Evolutionary conservation across 2,113 vertebrate species (phyloP).

Genomic region (Agapornis roseicollis): DNA sequence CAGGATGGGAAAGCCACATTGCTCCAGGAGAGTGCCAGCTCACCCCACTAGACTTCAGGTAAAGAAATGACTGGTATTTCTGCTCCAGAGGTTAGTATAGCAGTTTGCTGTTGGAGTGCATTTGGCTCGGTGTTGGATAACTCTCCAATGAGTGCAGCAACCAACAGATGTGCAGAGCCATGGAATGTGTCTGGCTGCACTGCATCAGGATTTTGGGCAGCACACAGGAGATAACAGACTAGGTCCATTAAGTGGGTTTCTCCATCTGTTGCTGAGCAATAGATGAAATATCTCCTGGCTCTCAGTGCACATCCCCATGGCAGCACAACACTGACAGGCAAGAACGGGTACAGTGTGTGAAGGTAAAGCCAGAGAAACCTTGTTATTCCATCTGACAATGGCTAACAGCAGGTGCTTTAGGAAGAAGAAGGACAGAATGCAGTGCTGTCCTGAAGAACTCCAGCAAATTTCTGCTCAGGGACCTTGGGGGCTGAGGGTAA

Average conservation of each 20-base stretch:
- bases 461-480: neutral
- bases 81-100: neutral
- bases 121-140: neutral
- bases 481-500: neutral
- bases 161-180: neutral
- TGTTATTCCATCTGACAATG: neutral
- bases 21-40: neutral
- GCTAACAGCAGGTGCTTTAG: neutral
- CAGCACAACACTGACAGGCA: neutral
- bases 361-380: neutral
- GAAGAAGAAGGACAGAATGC: neutral
- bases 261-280: neutral
- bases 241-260: neutral
- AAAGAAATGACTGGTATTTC: neutral
- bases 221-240: neutral
- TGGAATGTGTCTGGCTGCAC: neutral
- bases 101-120: neutral
- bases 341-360: neutral
- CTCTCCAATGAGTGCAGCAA: neutral
- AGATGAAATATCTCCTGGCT: neutral
- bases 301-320: neutral
- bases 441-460: neutral
- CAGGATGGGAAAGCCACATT: accelerated
- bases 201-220: neutral
- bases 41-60: neutral